These are phyloP conservation scores for Zaprionus capensis DNA, from an alignment of 1,140 invertebrate genomes.

Conservation along the genomic window DNA sequence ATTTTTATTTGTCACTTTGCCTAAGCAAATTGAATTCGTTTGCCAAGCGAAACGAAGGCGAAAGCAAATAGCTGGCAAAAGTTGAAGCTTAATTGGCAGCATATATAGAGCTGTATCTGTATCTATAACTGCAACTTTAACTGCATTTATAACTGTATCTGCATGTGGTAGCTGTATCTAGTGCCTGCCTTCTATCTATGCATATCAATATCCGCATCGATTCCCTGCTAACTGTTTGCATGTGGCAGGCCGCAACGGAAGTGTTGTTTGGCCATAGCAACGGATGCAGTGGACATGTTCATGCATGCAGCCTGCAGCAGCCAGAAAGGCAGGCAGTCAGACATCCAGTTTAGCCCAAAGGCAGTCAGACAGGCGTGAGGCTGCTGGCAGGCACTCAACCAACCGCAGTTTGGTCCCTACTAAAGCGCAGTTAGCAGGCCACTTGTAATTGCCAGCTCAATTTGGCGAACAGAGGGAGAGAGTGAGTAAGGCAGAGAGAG, in stretches of 20 bases:
- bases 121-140: neutral
- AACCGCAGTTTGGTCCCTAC: slow-evolving; percentile 19
- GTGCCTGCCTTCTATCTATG: neutral
- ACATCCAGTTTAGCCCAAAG: neutral
- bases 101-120: neutral
- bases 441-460: slow-evolving; percentile 49
- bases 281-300: slow-evolving; percentile 27
- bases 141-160: slow-evolving; percentile 3
- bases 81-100: neutral
- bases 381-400: slow-evolving; percentile 8
- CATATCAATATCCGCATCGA: neutral
- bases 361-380: neutral
- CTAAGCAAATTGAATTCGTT: slow-evolving; percentile 46
- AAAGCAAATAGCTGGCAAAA: neutral
- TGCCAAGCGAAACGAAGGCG: too few relatives aligned
- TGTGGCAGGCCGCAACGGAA: slow-evolving; percentile 48
- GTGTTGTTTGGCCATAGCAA: slow-evolving; percentile 36
- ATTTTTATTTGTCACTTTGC: slow-evolving; percentile 15
- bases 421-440: neutral
- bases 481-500: neutral
- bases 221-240: slow-evolving; percentile 5
- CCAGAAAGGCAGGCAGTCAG: neutral
- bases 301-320: slow-evolving; percentile 9
- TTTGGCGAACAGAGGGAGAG: slow-evolving; percentile 6
- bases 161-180: neutral